Conservation (phyloP, 2,797 vertebrate genomes). For the Peromyscus eremicus region DNA sequence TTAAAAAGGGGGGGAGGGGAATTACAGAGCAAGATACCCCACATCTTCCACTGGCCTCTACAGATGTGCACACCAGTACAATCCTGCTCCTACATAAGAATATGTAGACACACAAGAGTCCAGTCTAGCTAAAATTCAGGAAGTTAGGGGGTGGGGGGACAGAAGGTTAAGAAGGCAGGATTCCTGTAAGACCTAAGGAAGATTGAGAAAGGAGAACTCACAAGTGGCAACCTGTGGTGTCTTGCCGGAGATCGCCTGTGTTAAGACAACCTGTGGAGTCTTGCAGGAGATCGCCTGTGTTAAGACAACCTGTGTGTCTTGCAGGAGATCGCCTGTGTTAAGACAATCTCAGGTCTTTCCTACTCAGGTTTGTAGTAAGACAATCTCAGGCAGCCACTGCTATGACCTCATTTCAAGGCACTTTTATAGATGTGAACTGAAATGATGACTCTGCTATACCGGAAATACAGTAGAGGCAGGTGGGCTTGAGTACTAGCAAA, state of each 20-base stretch:
- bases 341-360: too few species aligned
- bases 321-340: neutral
- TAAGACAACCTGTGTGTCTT: neutral
- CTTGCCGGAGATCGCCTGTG: neutral
- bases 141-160: accelerated
- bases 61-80: neutral
- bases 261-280: neutral
- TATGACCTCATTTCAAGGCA: neutral
- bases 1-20: too few species aligned
- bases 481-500: neutral
- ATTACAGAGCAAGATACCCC: neutral
- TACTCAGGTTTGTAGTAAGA: neutral
- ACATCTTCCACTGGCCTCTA: neutral
- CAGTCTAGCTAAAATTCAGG: neutral
- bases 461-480: neutral
- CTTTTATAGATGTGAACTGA: neutral
- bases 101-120: neutral
- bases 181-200: neutral
- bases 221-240: neutral
- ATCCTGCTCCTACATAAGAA: too few species aligned
- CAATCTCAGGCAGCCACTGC: neutral
- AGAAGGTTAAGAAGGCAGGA: neutral
- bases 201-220: neutral
- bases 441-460: neutral
- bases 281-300: neutral